These are phyloP conservation scores for Didymodactylos carnosus DNA, from an alignment of 2,888 invertebrate genomes.

Conservation along the genomic window DNA sequence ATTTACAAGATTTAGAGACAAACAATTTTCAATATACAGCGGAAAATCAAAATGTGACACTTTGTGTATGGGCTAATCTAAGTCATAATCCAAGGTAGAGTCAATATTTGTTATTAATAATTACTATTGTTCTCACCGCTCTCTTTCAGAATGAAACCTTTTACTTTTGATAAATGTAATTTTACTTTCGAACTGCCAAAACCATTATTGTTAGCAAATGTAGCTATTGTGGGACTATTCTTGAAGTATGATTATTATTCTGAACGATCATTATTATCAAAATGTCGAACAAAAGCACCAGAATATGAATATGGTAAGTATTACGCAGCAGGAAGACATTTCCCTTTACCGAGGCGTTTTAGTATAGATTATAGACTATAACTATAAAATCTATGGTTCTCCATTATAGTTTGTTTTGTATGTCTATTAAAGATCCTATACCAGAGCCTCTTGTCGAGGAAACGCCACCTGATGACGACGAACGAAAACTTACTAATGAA, in stretches of 20 bases:
- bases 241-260: slow-evolving; percentile 32
- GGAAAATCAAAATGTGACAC: slow-evolving; percentile 22
- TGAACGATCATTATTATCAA: slow-evolving; percentile 22
- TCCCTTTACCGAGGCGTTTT: not conserved
- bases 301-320: slow-evolving; percentile 16
- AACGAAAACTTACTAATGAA: slow-evolving; percentile 23
- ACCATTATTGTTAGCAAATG: slow-evolving; percentile 26
- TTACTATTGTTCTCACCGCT: not conserved
- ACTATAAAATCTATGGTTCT: not conserved
- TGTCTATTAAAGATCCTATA: not conserved
- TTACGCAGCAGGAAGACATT: not conserved
- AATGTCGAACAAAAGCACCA: slow-evolving; percentile 22
- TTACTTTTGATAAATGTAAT: slow-evolving; percentile 26
- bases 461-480: slow-evolving; percentile 27
- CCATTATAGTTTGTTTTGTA: not conserved
- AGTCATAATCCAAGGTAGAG: slow-evolving; percentile 32
- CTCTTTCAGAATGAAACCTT: slow-evolving; percentile 25
- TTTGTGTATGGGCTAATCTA: slow-evolving; percentile 34
- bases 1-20: slow-evolving; percentile 26
- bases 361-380: not conserved
- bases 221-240: slow-evolving; percentile 26
- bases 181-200: slow-evolving; percentile 32
- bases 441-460: slow-evolving; percentile 9
- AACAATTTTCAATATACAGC: slow-evolving; percentile 27
- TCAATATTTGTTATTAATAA: not conserved